Percentiles rank a stretch among this genome's conserved stretches.
Evolutionary conservation across 2,797 vertebrate genomes (phyloP).

Genomic region (Ctenochaetus hawaiiensis): DNA sequence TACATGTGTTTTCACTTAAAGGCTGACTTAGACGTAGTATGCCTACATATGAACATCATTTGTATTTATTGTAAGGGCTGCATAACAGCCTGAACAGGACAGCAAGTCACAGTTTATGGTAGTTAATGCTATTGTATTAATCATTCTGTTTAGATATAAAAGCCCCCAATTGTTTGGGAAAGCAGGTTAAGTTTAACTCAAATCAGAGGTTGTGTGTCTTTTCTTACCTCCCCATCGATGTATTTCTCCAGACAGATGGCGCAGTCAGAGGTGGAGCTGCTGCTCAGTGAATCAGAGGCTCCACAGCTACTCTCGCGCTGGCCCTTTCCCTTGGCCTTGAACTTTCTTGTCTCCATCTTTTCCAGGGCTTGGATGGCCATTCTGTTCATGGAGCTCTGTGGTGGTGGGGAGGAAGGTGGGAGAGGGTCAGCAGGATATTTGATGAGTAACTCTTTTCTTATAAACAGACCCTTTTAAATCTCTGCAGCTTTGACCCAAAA

Average conservation of each 20-base stretch:
- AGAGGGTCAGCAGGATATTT: constrained; percentile 14
- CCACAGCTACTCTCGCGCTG: constrained; percentile 91
- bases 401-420: neutral
- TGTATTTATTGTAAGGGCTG: too few species aligned
- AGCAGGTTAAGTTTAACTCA: neutral
- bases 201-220: neutral
- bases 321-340: constrained; percentile 95
- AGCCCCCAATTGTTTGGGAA: neutral
- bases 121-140: neutral
- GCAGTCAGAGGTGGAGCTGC: constrained; percentile 96
- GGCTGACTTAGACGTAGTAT: neutral
- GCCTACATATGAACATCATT: neutral
- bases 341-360: constrained; percentile 99
- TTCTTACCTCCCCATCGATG: constrained; percentile 95
- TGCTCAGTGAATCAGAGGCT: constrained; percentile 93
- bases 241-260: constrained; percentile 99
- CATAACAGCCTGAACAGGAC: too few species aligned
- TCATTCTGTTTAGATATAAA: neutral
- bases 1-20: too few species aligned
- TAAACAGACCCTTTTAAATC: neutral
- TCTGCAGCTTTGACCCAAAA: neutral
- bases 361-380: constrained; percentile 98
- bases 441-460: neutral
- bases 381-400: constrained; percentile 97
- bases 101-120: neutral